phyloP scores from a whole-genome alignment of 2,797 vertebrate genomes.

The Meda fulgida region DNA sequence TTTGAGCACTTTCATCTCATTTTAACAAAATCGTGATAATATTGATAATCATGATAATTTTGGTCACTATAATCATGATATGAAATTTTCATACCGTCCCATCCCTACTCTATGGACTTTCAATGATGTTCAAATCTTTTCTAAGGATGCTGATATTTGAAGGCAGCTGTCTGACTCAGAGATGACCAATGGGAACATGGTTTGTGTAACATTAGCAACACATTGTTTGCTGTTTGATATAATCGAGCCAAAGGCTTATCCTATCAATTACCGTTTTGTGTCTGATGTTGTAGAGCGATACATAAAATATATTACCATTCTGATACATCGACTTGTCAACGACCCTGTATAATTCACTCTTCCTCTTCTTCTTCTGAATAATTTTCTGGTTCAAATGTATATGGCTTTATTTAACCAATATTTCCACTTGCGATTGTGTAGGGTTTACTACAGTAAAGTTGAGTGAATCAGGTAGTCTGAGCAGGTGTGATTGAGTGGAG shows the following conservation, averaged over 20 bases:
- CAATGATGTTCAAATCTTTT: too few relatives aligned
- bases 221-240: background rate
- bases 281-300: background rate
- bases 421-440: background rate
- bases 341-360: background rate
- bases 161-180: background rate
- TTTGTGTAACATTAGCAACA: background rate
- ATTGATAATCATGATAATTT: too few relatives aligned
- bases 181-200: background rate
- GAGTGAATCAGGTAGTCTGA: background rate
- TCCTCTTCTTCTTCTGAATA: background rate
- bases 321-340: background rate
- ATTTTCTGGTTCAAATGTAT: background rate
- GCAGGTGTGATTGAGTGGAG: background rate
- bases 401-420: background rate
- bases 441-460: background rate
- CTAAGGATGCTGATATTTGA: background rate
- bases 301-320: background rate
- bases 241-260: background rate
- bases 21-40: too few relatives aligned
- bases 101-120: too few relatives aligned
- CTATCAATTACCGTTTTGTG: background rate
- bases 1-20: too few relatives aligned
- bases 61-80: too few relatives aligned
- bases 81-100: too few relatives aligned